These are phyloP conservation scores for Hippoglossus hippoglossus DNA, from an alignment of 2,797 vertebrate species.

Conservation along the genomic window DNA sequence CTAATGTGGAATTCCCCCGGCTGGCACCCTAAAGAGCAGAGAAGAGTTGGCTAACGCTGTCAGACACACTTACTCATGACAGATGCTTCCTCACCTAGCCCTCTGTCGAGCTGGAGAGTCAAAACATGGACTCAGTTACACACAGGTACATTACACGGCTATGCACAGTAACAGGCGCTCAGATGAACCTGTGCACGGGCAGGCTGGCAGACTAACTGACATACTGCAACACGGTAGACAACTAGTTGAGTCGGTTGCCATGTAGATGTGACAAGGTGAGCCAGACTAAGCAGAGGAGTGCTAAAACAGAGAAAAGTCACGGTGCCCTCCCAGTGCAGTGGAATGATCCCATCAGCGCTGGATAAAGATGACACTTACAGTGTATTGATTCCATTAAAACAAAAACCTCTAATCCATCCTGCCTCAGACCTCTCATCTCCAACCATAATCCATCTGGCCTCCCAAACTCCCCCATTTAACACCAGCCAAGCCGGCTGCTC, in stretches of 20 bases:
- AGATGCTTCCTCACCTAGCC: conserved; percentile 67
- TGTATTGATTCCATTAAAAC: conserved; percentile 83
- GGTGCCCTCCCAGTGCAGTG: conserved; percentile 69
- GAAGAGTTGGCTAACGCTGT: conserved; percentile 72
- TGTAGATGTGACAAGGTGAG: conserved; percentile 68
- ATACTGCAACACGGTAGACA: conserved; percentile 42
- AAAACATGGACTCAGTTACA: conserved; percentile 54
- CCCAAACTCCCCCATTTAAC: conserved; percentile 72
- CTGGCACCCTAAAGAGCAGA: conserved; percentile 75
- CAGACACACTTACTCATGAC: conserved; percentile 77
- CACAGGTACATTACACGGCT: conserved; percentile 53
- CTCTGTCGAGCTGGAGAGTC: conserved; percentile 50
- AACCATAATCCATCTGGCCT: conserved; percentile 81
- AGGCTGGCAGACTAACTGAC: conserved; percentile 47
- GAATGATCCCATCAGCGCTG: conserved; percentile 82
- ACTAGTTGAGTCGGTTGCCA: conserved; percentile 47
- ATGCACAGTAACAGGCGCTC: conserved; percentile 49
- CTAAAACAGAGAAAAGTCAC: conserved; percentile 71
- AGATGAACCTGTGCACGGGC: conserved; percentile 41
- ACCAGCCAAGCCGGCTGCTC: conserved; percentile 65
- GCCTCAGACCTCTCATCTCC: conserved; percentile 79
- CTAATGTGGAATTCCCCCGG: conserved; percentile 74
- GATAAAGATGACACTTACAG: conserved; percentile 80
- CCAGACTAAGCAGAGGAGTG: conserved; percentile 51
- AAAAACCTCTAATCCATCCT: conserved; percentile 78